These are phyloP conservation scores for Parazoanthus atlanticus DNA, from an alignment of 92 coral and sea anemone species.

Conservation along the genomic window DNA sequence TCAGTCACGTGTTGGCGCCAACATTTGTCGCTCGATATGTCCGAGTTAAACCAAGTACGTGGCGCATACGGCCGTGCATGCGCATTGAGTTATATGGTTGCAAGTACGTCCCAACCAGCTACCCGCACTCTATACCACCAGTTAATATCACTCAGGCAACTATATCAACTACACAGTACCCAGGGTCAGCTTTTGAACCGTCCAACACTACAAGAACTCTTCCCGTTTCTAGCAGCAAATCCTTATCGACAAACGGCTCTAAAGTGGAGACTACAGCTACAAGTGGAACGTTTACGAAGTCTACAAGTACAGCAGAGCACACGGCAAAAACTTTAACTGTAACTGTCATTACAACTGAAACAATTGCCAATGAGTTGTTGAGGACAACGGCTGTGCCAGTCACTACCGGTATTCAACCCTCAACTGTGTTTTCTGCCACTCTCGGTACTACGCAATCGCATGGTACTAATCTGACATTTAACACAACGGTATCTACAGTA, in stretches of 20 bases:
- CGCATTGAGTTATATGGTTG: constrained; percentile 40
- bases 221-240: not conserved
- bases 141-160: not conserved
- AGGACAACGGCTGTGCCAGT: not conserved
- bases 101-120: not conserved
- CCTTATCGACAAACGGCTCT: not conserved
- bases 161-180: not conserved
- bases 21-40: constrained; percentile 24
- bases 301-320: not conserved
- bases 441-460: not conserved
- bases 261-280: not conserved
- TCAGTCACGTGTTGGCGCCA: constrained; percentile 25
- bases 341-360: not conserved
- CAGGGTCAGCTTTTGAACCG: not conserved
- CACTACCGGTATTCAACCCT: not conserved
- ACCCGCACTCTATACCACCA: not conserved
- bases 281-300: not conserved
- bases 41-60: constrained; percentile 1
- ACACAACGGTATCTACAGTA: not conserved
- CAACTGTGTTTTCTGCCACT: not conserved
- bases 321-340: not conserved
- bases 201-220: not conserved
- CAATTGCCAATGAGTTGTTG: not conserved
- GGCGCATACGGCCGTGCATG: constrained; percentile 41
- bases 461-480: not conserved